Base-by-base conservation (phyloP, 2,888 invertebrate species). In the Neoascia interrupta region DNA sequence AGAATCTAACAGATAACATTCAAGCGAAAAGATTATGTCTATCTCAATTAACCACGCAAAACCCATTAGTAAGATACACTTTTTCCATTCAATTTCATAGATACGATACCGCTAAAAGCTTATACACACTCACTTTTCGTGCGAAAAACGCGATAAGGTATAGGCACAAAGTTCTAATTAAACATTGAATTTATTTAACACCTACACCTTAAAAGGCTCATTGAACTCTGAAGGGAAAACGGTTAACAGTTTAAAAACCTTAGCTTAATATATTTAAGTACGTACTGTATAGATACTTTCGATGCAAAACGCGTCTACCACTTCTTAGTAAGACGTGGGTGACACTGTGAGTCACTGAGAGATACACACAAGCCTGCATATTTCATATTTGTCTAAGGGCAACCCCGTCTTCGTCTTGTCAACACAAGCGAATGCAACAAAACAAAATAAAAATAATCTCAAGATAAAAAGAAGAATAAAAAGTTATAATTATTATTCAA, bases 381-480 rank as follows among this genome's bases (percentile, higher is more conserved):
- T 37, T 43, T 23, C 26, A 21, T 66, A 45, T 56, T 68, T 56
- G 47, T 5, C 39, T 56, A 68, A 68, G 66, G 66, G 66, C 66
- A 39, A 3, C 31, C 56, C 39, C 28, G 31, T 54, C 36, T 54
- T 31, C 39, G 15, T 28, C 37, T 31, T 31, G 15, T 28, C 37
- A n/a, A 1, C 6, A 28, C 18, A n/a, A 10, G 10, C n/a, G 13
- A 11, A 23, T 31, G 3, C 18, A 18, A 18, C 45, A 43, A 6
- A 31, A n/a, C 8, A 31, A 31, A 31, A 31, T 6, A 6, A 31
- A 31, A 31, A 4, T n/a, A 31, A n/a, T n/a, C n/a, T 8, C 3
- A 31, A 31, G 3, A 31, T n/a, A 4, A 5, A 31, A 6, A n/a
- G 31, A 31, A 31, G n/a, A 31, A 31, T 31, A 31, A 31, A 31